Conservation (phyloP, 2,113 vertebrate species). For the Scartelaos histophorus region DNA sequence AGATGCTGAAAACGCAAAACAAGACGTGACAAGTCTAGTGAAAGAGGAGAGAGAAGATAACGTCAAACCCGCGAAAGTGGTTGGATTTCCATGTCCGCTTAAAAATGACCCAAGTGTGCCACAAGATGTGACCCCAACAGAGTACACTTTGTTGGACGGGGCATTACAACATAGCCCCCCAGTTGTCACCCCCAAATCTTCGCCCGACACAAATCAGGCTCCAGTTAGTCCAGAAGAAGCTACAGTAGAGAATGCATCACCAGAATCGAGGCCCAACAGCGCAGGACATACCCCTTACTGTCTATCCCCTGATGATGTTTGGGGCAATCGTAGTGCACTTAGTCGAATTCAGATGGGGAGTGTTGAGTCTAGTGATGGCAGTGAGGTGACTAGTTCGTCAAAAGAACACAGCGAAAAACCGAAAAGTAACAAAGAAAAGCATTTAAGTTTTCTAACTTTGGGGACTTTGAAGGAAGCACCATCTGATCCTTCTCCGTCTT, state of each 20-base stretch:
- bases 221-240: slow-evolving; percentile 79
- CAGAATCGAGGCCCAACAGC: slow-evolving; percentile 75
- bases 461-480: slow-evolving; percentile 81
- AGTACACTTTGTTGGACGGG: slow-evolving; percentile 74
- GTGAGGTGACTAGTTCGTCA: slow-evolving; percentile 47
- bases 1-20: slow-evolving; percentile 2
- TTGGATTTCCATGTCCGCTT: slow-evolving; percentile 76
- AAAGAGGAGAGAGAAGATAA: slow-evolving; percentile 13
- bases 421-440: slow-evolving; percentile 75
- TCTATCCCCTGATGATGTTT: slow-evolving; percentile 75
- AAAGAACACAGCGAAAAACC: slow-evolving; percentile 27
- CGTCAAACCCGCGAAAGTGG: slow-evolving; percentile 69
- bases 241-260: slow-evolving; percentile 79
- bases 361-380: slow-evolving; percentile 31
- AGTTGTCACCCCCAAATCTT: slow-evolving; percentile 39
- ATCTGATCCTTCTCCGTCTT: slow-evolving; percentile 82
- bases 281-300: slow-evolving; percentile 82
- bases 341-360: slow-evolving; percentile 52
- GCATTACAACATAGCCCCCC: slow-evolving; percentile 61
- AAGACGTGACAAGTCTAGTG: slow-evolving; percentile 15
- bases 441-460: slow-evolving; percentile 80
- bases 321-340: slow-evolving; percentile 58
- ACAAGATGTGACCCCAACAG: slow-evolving; percentile 80
- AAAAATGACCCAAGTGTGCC: slow-evolving; percentile 76
- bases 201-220: slow-evolving; percentile 55